Evolutionary conservation across 2,113 vertebrate genomes (phyloP).

Genomic region (Leucopsar rothschildi): DNA sequence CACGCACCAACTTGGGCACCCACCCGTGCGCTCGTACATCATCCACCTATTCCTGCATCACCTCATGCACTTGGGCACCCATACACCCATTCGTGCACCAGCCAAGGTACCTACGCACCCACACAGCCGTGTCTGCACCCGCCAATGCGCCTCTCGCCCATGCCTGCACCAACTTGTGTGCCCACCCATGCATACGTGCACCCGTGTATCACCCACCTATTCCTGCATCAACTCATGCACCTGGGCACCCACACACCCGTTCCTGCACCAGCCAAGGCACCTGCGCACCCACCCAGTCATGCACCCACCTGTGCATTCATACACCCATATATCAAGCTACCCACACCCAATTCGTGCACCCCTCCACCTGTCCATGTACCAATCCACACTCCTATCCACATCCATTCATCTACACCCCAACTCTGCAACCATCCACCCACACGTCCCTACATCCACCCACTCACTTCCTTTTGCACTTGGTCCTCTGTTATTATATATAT

Average conservation of each 20-base stretch:
- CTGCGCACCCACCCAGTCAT: fast-evolving
- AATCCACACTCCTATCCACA: neutral
- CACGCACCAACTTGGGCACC: neutral
- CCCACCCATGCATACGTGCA: neutral
- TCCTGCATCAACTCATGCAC: neutral
- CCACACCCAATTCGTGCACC: neutral
- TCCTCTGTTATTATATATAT: neutral
- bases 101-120: neutral
- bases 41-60: neutral
- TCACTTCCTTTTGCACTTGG: neutral
- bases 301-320: neutral
- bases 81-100: neutral
- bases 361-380: neutral
- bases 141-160: neutral
- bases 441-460: neutral
- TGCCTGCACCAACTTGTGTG: neutral
- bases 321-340: neutral
- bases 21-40: neutral
- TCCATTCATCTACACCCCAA: too few relatives aligned
- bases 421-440: neutral
- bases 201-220: neutral
- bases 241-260: neutral
- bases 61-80: neutral
- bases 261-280: neutral
- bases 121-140: neutral